Percentiles rank a stretch among this genome's conserved stretches.
These are phyloP conservation scores for Drosophila histrio DNA, from an alignment of 2,888 invertebrate genomes.

Conservation along the genomic window DNA sequence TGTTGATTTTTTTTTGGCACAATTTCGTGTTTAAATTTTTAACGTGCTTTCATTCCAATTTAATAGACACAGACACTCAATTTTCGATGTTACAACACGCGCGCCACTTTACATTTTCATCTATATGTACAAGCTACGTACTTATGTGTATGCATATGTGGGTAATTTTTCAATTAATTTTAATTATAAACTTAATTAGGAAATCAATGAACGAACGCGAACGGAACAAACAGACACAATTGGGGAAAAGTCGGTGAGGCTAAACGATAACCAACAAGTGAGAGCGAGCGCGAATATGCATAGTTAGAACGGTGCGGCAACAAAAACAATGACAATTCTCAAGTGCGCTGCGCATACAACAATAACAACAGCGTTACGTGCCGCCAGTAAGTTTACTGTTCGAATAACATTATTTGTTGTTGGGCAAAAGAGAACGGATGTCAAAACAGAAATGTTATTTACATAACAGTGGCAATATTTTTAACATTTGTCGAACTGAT, in stretches of 20 bases:
- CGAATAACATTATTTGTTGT: conserved; percentile 38
- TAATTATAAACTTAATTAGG: conserved; percentile 84
- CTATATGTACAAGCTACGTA: conserved; percentile 10
- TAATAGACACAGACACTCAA: conserved; percentile 49
- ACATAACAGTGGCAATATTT: conserved; percentile 15
- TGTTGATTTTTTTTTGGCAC: conserved; percentile 63
- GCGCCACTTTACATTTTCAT: conserved; percentile 53
- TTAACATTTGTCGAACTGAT: neutral
- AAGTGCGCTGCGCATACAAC: conserved; percentile 58
- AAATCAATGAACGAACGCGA: conserved; percentile 80
- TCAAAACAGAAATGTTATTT: conserved; percentile 25
- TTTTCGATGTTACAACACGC: conserved; percentile 58
- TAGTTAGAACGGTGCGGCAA: conserved; percentile 51
- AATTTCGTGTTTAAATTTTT: conserved; percentile 61
- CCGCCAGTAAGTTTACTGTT: conserved; percentile 41
- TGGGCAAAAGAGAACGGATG: conserved; percentile 17
- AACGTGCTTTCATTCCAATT: conserved; percentile 56
- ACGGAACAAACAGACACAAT: conserved; percentile 75
- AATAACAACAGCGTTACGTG: conserved; percentile 38
- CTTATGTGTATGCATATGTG: conserved; percentile 36
- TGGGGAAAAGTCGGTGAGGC: conserved; percentile 63
- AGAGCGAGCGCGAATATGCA: conserved; percentile 52
- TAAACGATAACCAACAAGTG: conserved; percentile 52
- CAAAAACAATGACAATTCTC: conserved; percentile 70
- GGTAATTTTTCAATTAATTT: conserved; percentile 84